Evolutionary conservation across 2,113 vertebrate species (phyloP), one percentile per base, ranked within the genome.

Genomic region (Isichthys henryi): DNA sequence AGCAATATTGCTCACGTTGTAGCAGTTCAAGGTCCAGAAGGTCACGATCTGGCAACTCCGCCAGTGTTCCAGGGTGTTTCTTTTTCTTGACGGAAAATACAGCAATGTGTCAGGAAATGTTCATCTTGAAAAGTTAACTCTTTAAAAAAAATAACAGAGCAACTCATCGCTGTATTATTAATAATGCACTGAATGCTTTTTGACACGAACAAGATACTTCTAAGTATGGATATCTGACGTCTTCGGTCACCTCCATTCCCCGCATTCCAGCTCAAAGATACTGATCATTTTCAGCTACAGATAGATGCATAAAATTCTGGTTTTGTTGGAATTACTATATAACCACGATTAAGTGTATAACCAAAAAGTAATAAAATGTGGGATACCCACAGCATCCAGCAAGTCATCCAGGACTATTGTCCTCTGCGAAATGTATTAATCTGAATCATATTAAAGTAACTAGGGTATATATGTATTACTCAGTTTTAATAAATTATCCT

Each of bases 11-110:
- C n/a, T 88, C 35, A 17, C 27, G 2, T 5, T 88, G 66, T 1
- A 88, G 66, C 19, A 50, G 49, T 77, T 35, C 66, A 27, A 70
- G 88, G 88, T 80, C 88, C 62, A 27, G 62, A 66, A 66, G 66
- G 88, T 77, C 88, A 88, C 21, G 21, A n/a, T 77, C 88, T 77
- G 62, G 43, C 31, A 66, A 52, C 66, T 39, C 52, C 50, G 62
- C 8, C 45, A 35, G 77, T 31, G 27, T 48, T 50, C 21, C 88
- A 74, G 66, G 39, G 62, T 31, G 4, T 5, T n/a, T 35, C n/a
- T 88, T 77, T 88, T 45, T 27, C 27, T 46, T 39, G 6, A 53
- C 9, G 74, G 74, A 82, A 89, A 82, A 82, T n/a, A 48, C 45
- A 50, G 77, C 39, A 56, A 53, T 15, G 43, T 53, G 35, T 43